Evolutionary conservation across 2,888 invertebrate species (phyloP).

Genomic region (Acronicta aceris): DNA sequence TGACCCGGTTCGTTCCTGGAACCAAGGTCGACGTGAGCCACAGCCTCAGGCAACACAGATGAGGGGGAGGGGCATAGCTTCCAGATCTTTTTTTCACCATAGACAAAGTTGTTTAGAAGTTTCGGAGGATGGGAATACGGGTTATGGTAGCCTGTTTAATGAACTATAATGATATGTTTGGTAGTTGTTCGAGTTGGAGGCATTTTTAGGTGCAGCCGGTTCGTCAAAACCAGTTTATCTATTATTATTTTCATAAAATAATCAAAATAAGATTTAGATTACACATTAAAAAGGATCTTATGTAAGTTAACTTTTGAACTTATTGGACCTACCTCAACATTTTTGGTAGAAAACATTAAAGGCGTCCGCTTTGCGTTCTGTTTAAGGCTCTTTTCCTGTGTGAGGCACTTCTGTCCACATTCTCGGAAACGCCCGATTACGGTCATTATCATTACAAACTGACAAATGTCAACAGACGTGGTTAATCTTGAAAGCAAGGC

Average conservation of each 20-base stretch:
- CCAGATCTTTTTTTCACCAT: constrained; percentile 70
- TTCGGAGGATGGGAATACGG: constrained; percentile 51
- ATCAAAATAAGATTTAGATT: neutral
- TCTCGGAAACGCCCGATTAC: constrained; percentile 59
- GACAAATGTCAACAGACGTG: constrained; percentile 57
- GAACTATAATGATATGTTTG: constrained; percentile 58
- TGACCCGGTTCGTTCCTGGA: constrained; percentile 76
- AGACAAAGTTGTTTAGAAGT: constrained; percentile 63
- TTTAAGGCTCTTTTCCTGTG: constrained; percentile 50
- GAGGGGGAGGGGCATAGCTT: constrained; percentile 72
- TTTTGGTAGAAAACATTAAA: constrained; percentile 30
- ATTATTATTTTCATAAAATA: constrained; percentile 28
- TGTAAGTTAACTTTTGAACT: neutral
- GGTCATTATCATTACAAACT: constrained; percentile 54
- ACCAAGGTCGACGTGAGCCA: constrained; percentile 71
- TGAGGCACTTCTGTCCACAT: constrained; percentile 46
- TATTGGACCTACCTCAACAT: constrained; percentile 24
- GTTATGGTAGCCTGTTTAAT: constrained; percentile 61
- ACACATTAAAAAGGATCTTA: neutral
- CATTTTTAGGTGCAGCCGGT: constrained; percentile 50
- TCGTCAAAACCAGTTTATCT: constrained; percentile 45
- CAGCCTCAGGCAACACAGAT: constrained; percentile 72
- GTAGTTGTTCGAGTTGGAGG: constrained; percentile 25
- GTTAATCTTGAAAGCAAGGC: constrained; percentile 51
- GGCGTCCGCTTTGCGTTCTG: constrained; percentile 23